phyloP scores from a whole-genome alignment of 2,888 invertebrate genomes.

The Galerucella nymphaeae region DNA sequence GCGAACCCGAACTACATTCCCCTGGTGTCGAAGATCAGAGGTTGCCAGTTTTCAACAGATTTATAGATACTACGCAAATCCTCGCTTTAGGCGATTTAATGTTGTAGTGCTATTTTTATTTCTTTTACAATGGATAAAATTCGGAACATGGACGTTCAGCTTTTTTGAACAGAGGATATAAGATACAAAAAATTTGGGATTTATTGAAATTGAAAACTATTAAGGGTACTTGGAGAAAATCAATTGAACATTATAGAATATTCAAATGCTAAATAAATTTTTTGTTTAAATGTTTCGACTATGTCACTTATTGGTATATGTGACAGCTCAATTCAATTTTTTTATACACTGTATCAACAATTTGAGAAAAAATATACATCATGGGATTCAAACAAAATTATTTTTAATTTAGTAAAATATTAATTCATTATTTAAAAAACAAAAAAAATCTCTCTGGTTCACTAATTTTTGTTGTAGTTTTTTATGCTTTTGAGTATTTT shows the following conservation, averaged over 20 bases:
- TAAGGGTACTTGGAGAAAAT: neutral
- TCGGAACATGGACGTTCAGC: constrained; percentile 24
- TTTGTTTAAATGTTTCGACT: constrained; percentile 10
- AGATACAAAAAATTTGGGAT: neutral
- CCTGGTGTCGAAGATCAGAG: constrained; percentile 65
- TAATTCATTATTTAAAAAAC: neutral
- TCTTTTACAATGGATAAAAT: constrained; percentile 38
- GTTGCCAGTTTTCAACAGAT: constrained; percentile 83
- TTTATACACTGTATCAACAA: neutral
- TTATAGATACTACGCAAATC: constrained; percentile 68
- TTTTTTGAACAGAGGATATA: constrained; percentile 2
- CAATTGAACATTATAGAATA: neutral
- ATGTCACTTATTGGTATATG: constrained; percentile 13
- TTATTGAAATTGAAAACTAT: neutral
- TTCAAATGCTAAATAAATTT: constrained; percentile 1
- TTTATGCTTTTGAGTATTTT: neutral
- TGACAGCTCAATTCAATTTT: constrained; percentile 1
- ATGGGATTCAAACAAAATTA: neutral
- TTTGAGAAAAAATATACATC: neutral
- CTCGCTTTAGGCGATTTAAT: constrained; percentile 56
- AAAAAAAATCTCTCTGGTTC: neutral
- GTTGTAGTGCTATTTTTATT: constrained; percentile 52
- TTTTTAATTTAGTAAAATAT: neutral
- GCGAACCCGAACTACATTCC: constrained; percentile 66
- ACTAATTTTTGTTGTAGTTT: neutral